A percentile compares a stretch with the other conserved stretches of the same genome.
These are phyloP conservation scores for Desmodus rotundus DNA, from an alignment of 2,113 vertebrate species.

Conservation along the genomic window DNA sequence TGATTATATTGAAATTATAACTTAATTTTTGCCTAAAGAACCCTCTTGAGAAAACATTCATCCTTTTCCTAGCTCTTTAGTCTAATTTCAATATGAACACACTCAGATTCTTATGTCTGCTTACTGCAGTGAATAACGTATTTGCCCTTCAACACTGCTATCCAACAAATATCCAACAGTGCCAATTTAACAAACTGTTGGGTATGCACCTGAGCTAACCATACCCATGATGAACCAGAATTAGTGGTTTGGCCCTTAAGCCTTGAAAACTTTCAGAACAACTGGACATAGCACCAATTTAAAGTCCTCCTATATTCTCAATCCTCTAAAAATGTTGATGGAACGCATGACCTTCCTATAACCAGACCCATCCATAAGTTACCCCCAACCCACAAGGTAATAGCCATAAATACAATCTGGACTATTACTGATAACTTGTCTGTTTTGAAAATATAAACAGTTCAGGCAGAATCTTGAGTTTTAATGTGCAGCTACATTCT, in stretches of 20 bases:
- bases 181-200: not conserved
- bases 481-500: not conserved
- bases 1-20: not conserved
- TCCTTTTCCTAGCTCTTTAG: not conserved
- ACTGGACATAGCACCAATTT: not conserved
- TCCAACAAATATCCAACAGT: not conserved
- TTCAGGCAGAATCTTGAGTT: not conserved
- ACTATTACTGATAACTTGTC: not conserved
- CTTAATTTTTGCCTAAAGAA: not conserved
- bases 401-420: not conserved
- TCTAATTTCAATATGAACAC: not conserved
- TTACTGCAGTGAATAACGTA: not conserved
- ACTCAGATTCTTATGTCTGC: not conserved
- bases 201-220: not conserved
- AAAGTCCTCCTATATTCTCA: not conserved
- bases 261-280: not conserved
- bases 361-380: too few species aligned
- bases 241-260: not conserved
- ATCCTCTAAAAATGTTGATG: not conserved
- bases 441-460: not conserved
- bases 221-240: not conserved
- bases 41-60: not conserved
- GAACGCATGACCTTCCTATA: not conserved
- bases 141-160: not conserved
- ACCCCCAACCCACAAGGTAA: not conserved